phyloP scores from a whole-genome alignment of 2,888 invertebrate species.

The Belgica antarctica region DNA sequence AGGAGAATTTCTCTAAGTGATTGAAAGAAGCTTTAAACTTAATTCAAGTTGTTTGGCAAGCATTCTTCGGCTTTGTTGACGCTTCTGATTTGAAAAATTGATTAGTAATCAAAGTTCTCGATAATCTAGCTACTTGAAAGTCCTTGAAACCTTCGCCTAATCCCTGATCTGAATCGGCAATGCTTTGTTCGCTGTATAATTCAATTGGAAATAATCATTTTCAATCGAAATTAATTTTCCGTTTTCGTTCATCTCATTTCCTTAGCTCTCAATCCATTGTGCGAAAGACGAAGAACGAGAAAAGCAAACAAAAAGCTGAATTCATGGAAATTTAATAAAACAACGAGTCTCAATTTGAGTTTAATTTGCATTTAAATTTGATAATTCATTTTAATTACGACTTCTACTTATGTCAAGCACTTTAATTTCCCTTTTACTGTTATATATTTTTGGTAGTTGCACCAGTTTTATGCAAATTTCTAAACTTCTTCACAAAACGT shows the following conservation, averaged over 20 bases:
- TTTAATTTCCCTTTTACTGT: not conserved
- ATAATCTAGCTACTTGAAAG: not conserved
- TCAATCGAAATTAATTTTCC: slow-evolving; percentile 42
- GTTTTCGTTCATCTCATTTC: slow-evolving; percentile 41
- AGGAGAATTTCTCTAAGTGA: not conserved
- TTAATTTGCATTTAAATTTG: slow-evolving; percentile 43
- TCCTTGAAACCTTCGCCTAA: too few species aligned
- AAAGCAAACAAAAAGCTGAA: slow-evolving; percentile 37
- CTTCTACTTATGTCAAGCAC: not conserved
- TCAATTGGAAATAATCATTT: slow-evolving; percentile 15
- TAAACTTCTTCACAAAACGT: too few species aligned
- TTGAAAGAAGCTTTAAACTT: not conserved
- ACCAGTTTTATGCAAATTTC: too few species aligned
- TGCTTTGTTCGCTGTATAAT: too few species aligned
- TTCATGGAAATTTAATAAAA: slow-evolving; percentile 41
- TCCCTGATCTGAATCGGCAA: too few species aligned
- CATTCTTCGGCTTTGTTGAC: too few species aligned
- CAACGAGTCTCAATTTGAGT: slow-evolving; percentile 26
- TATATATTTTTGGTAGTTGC: too few species aligned
- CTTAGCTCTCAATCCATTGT: slow-evolving; percentile 3
- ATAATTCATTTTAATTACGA: slow-evolving; percentile 26
- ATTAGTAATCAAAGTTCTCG: not conserved
- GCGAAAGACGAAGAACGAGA: slow-evolving; percentile 18
- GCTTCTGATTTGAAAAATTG: too few species aligned
- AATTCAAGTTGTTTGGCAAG: not conserved